Base-by-base conservation (phyloP, 2,797 vertebrate species). In the Sebastes elongatus region DNA sequence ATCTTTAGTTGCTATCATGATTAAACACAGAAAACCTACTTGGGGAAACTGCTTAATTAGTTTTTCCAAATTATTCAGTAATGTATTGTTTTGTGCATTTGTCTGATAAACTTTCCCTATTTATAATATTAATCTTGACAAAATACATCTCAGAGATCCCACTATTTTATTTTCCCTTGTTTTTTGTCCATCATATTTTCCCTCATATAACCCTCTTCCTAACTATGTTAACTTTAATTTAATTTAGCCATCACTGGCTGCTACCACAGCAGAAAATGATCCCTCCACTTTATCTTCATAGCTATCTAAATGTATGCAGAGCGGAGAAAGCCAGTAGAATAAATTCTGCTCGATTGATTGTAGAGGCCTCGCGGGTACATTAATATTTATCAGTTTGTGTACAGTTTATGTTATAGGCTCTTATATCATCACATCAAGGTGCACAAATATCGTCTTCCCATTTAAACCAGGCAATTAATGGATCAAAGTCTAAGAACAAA, bases 221-320 rank as follows among this genome's bases (percentile, higher is more conserved):
- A 78, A 84, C 68, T 55, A 22, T 76, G 63, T 86, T 75, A 78
- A 73, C 67, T 68, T 57, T 65, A 68, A 83, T 79, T 83, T 18
- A 49, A 80, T 83, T 79, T 63, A 25, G 13, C 49, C 38, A 22
- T 63, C 13, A 25, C 46, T n/a, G 27, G 13, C 35, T 35, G 20
- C 35, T 10, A n/a, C 16, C 52, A 13, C 56, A 74, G 49, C 67
- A 84, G 63, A 80, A 80, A 78, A 52, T 27, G 14, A 63, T 80
- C 52, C 18, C 30, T 46, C 9, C 46, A 35, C 13, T 73, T 80
- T 71, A 57, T 83, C 63, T 49, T 62, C 32, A 42, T 7, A 78
- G 56, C 53, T 53, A 55, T 75, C 7, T 72, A 3, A 8, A 68
- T 28, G 53, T 68, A 33, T 57, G 10, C 25, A 55, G 25, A 10